Evolutionary conservation across 2,113 vertebrate species (phyloP).

Genomic region (Atrichornis clamosus): DNA sequence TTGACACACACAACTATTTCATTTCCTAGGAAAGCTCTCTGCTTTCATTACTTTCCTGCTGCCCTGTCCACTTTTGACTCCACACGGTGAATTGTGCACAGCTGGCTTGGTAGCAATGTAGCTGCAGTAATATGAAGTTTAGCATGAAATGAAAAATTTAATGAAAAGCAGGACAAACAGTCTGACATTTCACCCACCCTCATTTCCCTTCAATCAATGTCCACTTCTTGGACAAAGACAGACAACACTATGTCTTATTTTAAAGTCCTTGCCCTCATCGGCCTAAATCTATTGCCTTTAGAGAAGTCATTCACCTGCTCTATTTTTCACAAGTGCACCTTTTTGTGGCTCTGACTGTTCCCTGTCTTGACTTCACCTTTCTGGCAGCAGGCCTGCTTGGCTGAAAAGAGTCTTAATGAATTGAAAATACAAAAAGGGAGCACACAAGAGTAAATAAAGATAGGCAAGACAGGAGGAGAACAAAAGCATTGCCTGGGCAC

Average conservation of each 20-base stretch:
- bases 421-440: slow-evolving; percentile 11
- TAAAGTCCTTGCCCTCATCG: background rate
- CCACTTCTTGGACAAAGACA: background rate
- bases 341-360: background rate
- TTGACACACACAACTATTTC: background rate
- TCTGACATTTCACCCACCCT: background rate
- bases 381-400: background rate
- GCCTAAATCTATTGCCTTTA: background rate
- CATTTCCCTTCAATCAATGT: background rate
- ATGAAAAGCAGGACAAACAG: background rate
- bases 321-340: slow-evolving; percentile 1
- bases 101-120: background rate
- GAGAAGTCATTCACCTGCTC: background rate
- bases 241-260: background rate
- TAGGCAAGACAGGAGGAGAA: background rate
- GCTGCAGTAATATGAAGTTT: background rate
- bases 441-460: slow-evolving; percentile 19
- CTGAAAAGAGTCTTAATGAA: slow-evolving; percentile 27
- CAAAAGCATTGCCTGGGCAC: background rate
- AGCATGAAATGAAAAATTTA: background rate
- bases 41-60: background rate
- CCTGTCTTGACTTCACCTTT: background rate
- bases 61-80: background rate
- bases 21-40: background rate
- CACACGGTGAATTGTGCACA: background rate